Base-by-base conservation (phyloP, 2,113 vertebrate species). In the Pachypanchax playfairii region DNA sequence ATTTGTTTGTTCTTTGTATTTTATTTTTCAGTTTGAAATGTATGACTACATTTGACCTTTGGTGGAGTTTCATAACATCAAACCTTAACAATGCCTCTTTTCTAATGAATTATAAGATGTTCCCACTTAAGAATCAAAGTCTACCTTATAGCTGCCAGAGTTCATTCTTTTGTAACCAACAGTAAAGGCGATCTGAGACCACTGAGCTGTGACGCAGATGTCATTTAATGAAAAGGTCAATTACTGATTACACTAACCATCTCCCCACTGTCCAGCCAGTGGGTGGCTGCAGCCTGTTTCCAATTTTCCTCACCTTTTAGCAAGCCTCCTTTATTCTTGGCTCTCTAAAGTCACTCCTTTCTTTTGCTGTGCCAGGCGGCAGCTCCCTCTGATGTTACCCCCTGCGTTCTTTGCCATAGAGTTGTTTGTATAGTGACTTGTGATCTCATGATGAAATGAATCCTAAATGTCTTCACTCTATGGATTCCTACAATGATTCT, bases 391-490 rank as follows among this genome's bases (percentile, higher is more conserved):
- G 75, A 83, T 70, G 36, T 49, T 53, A 65, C 68, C 79, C 82
- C 66, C 77, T 43, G 28, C 41, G 60, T 21, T 33, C 65, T 56
- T 50, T 33, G 33, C 77, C 26, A 49, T 62, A 39, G 61, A 75
- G 65, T 35, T 53, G 69, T 79, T 70, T 61, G 55, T 75, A 33
- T 26, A 67, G 77, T 10, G 48, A 55, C 67, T 71, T 86, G 53
- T 86, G 85, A 87, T 83, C 63, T 69, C 4, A 58, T 78, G 73
- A 87, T 87, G 69, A 80, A 70, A 82, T 74, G 65, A 79, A 82
- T 80, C 73, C 53, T 66, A 73, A 87, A 88, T 87, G 80, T 78
- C 73, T 81, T 60, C 71, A 25, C 74, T 61, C 54, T 33, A 22
- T 49, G 29, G 67, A 61, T 46, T 59, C 69, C 50, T 48, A 42